phyloP scores from a whole-genome alignment of 2,797 vertebrate genomes.

The Hydrophis major region DNA sequence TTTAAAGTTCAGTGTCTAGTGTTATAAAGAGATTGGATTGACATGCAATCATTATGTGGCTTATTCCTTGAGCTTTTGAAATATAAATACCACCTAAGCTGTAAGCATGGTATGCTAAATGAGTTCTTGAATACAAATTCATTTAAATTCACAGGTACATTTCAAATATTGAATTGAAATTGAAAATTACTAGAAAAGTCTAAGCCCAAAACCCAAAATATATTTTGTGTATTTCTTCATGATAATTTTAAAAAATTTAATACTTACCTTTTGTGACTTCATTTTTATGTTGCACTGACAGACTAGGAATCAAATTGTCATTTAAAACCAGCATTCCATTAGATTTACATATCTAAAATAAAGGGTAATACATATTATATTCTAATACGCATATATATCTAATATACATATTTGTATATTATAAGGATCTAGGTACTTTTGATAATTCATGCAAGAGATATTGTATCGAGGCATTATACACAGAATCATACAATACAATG shows the following conservation, averaged over 20 bases:
- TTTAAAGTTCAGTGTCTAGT: not conserved
- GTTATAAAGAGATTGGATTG: not conserved
- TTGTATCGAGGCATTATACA: not conserved
- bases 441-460: not conserved
- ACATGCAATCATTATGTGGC: not conserved
- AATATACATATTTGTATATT: not conserved
- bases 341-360: constrained; percentile 58
- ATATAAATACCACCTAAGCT: not conserved
- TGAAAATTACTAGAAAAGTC: not conserved
- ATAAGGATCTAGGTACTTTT: not conserved
- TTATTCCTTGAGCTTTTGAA: not conserved
- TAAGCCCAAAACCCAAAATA: not conserved
- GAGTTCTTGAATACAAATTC: not conserved
- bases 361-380: not conserved
- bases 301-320: constrained; percentile 60
- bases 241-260: not conserved
- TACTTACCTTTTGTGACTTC: constrained; percentile 73
- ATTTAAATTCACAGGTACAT: not conserved
- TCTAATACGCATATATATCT: not conserved
- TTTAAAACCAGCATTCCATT: constrained; percentile 68
- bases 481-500: not conserved
- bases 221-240: not conserved
- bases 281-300: constrained; percentile 63
- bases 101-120: not conserved
- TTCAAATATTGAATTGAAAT: not conserved